Base-by-base conservation (phyloP, 1,140 invertebrate species). In the Brachionus koreanus region DNA sequence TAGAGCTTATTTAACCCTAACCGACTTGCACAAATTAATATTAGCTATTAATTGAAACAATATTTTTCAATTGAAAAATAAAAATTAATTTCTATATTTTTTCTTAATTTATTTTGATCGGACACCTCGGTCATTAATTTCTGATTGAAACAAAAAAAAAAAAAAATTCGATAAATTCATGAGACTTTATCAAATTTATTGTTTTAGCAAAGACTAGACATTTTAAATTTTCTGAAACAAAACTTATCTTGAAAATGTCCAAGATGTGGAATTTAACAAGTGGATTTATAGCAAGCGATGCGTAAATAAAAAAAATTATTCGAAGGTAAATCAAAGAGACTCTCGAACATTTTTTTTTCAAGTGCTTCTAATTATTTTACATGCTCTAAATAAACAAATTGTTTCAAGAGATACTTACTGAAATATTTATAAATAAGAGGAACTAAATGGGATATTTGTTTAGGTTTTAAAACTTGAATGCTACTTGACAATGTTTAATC, bases 271-370 rank as follows among this genome's bases (percentile, higher is more conserved):
- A 57, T 57, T 57, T 19, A 57, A 33, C 63, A 65, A 65, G 63
- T 65, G 63, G 25, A 65, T 65, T 65, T 65, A 65, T 65, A 42
- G 7, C 5, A 10, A 37, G 16, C 16, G 35, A 23, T 39, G 67
- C 63, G 63, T 67, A 13, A 46, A 13, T 46, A 49, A 49, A 74
- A 25, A 43, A 74, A 49, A 29, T 67, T 5, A 37, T 29, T 23
- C 12, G 39, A 69, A 72, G 69, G 69, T 74, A 74, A 74, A 74
- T 74, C 69, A 46, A 74, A 74, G 39, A 33, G 19, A 25, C 39
- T 46, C 69, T 74, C 43, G 42, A 74, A 46, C 69, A 74, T 29
- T 29, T 57, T 39, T 42, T 72, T 46, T 74, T 74, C 69, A 25
- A 74, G 69, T 74, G 25, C 25, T 74, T 74, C 42, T 49, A 74